Base-by-base conservation (phyloP, 2,113 vertebrate genomes). In the Zosterops hypoxanthus region DNA sequence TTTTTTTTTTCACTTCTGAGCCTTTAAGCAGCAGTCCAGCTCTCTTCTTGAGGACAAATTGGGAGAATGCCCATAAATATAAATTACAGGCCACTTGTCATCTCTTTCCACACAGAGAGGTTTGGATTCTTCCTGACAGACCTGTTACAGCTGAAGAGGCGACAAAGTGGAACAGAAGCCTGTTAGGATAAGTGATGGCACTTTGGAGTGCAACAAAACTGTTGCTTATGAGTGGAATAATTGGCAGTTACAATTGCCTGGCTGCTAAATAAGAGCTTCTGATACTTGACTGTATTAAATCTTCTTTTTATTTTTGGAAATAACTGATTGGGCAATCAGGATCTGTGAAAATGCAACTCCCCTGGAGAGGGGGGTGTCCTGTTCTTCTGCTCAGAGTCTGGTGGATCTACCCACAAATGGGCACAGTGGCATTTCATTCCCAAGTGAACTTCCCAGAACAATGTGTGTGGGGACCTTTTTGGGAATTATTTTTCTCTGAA, bases 281-380 rank as follows among this genome's bases (percentile, higher is more conserved):
- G 49, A 52, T 82, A 12, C 21, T 71, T 49, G 34, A 16, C 36
- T 77, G 15, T 18, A 20, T 75, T 70, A 59, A 28, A 44, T 69
- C 46, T 85, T 60, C 19, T 55, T 92, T 83, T 82, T 47, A 46
- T 77, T 66, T 66, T 91, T 95, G 65, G 77, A 94, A 91, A 36
- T 42, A 59, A 46, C 22, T 49, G 18, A 49, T 31, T 77, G 56
- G 71, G 65, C 75, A 89, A 56, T n/a, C 0, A 0, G 21, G 41
- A 36, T 84, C 34, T 75, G 65, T 3, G 8, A 63, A 87, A 89
- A 75, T 14, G 11, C 19, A 75, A 0, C 12, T 75, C 6, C 12
- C 13, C 64, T 63, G 41, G 46, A n/a, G 60, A 46, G 23, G 1
- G 13, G 4, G 8, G 1, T 50, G 5, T 80, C 1, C 0, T 53